Conservation (phyloP, 2,797 vertebrate genomes). For the Ambastaia sidthimunki region DNA sequence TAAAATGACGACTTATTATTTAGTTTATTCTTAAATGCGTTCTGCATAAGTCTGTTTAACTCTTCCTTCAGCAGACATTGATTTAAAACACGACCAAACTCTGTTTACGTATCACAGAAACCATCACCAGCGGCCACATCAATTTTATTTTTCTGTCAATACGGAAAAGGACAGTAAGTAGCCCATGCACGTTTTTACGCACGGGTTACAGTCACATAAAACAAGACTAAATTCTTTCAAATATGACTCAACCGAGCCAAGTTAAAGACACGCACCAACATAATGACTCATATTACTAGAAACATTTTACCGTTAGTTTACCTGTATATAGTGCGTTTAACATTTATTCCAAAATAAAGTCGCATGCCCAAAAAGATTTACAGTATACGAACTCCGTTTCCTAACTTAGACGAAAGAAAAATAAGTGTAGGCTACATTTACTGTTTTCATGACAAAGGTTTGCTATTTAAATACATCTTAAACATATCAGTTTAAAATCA, state of each 20-base stretch:
- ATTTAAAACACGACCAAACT: neutral
- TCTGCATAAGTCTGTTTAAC: neutral
- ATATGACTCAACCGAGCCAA: slow-evolving; percentile 32
- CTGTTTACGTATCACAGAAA: neutral
- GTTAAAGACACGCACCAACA: neutral
- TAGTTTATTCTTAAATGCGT: neutral
- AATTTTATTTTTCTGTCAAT: slow-evolving; percentile 15
- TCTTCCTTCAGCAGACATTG: neutral
- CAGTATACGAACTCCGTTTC: slow-evolving; percentile 9
- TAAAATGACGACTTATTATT: neutral
- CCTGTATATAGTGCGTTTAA: neutral
- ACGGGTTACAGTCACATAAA: slow-evolving; percentile 18
- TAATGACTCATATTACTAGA: slow-evolving; percentile 33
- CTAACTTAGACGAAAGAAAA: neutral
- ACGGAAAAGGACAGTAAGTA: slow-evolving; percentile 19
- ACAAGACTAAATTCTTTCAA: slow-evolving; percentile 30
- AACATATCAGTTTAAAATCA: neutral
- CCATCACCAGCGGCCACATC: neutral
- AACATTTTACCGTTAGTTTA: slow-evolving; percentile 12
- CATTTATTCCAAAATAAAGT: slow-evolving; percentile 36
- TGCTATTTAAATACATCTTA: neutral
- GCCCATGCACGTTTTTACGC: slow-evolving; percentile 12
- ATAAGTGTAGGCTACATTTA: neutral
- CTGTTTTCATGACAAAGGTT: neutral
- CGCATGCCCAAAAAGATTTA: neutral